phyloP scores from a whole-genome alignment of 1,140 invertebrate species.

The Riptortus pedestris region DNA sequence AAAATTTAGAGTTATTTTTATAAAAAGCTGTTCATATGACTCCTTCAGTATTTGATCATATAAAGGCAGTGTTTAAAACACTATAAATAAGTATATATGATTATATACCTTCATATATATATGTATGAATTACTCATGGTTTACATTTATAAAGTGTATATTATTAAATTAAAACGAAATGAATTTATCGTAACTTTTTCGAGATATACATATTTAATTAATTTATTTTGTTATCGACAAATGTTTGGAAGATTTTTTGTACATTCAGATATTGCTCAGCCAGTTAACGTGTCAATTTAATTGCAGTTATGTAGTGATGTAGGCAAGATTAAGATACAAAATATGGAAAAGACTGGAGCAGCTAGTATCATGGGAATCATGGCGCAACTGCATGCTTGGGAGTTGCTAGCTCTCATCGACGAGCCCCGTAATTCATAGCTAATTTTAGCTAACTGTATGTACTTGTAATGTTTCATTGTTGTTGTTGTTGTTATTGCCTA shows the following conservation, averaged over 20 bases:
- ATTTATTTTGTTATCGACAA: constrained; percentile 26
- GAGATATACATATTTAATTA: constrained; percentile 24
- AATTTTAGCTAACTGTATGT: neutral
- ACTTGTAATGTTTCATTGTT: neutral
- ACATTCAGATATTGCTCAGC: constrained; percentile 27
- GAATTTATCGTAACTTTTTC: constrained; percentile 19
- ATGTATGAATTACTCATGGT: constrained; percentile 24
- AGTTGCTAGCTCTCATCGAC: neutral
- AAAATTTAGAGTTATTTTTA: constrained; percentile 28
- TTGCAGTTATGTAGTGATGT: constrained; percentile 26
- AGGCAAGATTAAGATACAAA: neutral
- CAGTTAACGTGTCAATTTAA: constrained; percentile 28
- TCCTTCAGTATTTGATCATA: constrained; percentile 27
- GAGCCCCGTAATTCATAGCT: too few species aligned
- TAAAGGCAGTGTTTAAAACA: constrained; percentile 26
- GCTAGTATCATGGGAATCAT: neutral
- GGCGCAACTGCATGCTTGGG: neutral
- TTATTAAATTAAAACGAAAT: constrained; percentile 20
- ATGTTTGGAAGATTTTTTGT: constrained; percentile 21
- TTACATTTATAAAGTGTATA: constrained; percentile 24
- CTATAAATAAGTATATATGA: constrained; percentile 25
- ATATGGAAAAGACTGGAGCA: neutral
- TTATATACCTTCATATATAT: constrained; percentile 23
- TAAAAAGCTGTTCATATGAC: constrained; percentile 19
- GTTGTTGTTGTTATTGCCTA: neutral